Base-by-base conservation (phyloP, 1,140 invertebrate genomes). In the Lordiphosa clarofinis region DNA sequence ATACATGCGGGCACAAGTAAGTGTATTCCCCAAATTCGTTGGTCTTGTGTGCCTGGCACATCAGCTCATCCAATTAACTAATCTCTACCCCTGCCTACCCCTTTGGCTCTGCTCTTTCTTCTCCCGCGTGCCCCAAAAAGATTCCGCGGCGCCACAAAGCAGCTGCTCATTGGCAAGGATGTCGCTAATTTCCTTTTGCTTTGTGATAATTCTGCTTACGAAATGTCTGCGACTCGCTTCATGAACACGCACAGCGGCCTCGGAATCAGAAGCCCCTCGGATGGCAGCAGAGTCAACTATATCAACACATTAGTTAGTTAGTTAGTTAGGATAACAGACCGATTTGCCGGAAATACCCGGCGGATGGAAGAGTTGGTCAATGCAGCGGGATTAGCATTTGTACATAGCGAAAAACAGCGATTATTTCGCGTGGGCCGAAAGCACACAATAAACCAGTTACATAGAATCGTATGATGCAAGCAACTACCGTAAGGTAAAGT, bases 251-350 rank as follows among this genome's bases (percentile, higher is more conserved):
- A 59, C 38, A 55, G 5, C 24, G 37, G 50, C 13, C 19, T 39
- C 13, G 43, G 19, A 49, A 35, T 50, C 31, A 42, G 44, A 42
- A 42, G n/a, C 44, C 63, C 63, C 63, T 37, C 47, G 46, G 19
- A 10, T 19, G 55, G 50, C 60, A 55, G 44, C 59, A 59, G 55
- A 62, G 73, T 66, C 76, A 82, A 78, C 68, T 82, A 82, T 84
- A 82, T 82, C 78, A 82, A 69, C 59, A 63, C 65, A 75, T 84
- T 82, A 82, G 78, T 66, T 82, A 82, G 78, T 62, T 75, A 78
- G 78, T 62, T 82, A 84, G 76, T 76, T 84, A 82, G 73, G 53
- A 59, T 60, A 73, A 72, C 61, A 46, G 40, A 57, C 35, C 59
- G 54, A 38, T 21, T 28, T 28, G 24, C 24, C 48, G 33, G 43